A percentile compares a stretch with the other conserved stretches of the same genome.
These are phyloP conservation scores for Megaceryle maxima DNA, from an alignment of 2,113 vertebrate genomes.

Conservation along the genomic window DNA sequence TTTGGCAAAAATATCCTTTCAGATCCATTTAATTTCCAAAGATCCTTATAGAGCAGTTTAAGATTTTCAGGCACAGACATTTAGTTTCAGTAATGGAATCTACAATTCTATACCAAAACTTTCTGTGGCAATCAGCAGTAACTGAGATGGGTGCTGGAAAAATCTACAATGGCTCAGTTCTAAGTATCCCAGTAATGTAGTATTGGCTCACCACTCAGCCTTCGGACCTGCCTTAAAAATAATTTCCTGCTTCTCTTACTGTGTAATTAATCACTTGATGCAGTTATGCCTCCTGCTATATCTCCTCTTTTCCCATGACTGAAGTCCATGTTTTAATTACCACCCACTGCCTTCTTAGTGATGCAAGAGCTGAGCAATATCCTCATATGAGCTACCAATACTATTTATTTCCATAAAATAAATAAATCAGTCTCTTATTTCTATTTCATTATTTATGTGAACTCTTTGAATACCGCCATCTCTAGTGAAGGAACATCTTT, in stretches of 20 bases:
- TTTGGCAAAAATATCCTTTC: background rate
- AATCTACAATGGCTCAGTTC: background rate
- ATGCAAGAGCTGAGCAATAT: background rate
- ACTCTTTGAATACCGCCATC: background rate
- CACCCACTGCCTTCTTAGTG: background rate
- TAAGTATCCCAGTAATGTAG: background rate
- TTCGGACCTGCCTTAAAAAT: background rate
- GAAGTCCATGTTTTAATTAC: background rate
- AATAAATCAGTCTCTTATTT: background rate
- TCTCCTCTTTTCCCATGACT: background rate
- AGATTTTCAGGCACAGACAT: background rate
- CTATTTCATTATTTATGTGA: background rate
- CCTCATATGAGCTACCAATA: background rate
- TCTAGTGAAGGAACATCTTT: background rate
- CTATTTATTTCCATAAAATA: background rate
- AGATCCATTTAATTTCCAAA: background rate
- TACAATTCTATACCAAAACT: background rate
- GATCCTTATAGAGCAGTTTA: background rate
- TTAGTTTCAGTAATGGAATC: background rate
- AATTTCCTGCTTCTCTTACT: background rate
- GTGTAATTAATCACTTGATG: background rate
- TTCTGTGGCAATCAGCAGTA: background rate
- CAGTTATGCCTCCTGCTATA: background rate
- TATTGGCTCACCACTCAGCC: background rate
- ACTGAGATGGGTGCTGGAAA: background rate